Percentiles rank a stretch among this genome's conserved stretches.
Conservation (phyloP, 2,888 invertebrate genomes). For the Bugulina stolonifera region DNA sequence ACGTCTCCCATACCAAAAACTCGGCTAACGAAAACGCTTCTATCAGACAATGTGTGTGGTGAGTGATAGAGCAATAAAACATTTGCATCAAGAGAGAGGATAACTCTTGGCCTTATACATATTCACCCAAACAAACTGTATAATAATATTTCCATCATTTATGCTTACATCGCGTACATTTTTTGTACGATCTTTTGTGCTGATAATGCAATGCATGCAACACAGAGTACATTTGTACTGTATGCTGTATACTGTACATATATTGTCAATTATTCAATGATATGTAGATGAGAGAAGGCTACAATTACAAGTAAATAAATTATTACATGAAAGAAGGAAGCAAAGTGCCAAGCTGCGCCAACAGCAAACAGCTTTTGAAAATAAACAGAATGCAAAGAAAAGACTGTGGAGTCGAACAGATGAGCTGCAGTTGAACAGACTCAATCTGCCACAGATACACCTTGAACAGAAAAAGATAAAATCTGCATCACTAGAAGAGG, state of each 20-base stretch:
- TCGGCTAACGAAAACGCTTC: neutral
- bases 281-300: conserved; percentile 15
- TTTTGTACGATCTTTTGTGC: too few relatives aligned
- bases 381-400: neutral
- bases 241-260: neutral
- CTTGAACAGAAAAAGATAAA: neutral
- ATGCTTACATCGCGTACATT: neutral
- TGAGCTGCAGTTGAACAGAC: conserved; percentile 4
- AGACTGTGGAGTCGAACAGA: neutral
- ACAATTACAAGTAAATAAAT: neutral
- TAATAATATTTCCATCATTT: neutral
- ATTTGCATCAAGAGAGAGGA: too few relatives aligned
- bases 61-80: too few relatives aligned
- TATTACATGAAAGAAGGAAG: conserved; percentile 9
- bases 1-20: conserved; percentile 7
- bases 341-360: conserved; percentile 11
- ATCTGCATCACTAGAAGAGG: conserved; percentile 13
- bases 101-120: too few relatives aligned
- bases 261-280: neutral
- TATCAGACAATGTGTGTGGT: conserved; percentile 19
- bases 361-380: neutral
- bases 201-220: neutral
- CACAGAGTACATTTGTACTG: neutral
- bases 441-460: conserved; percentile 12
- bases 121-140: neutral